A percentile compares a stretch with the other conserved stretches of the same genome.
Evolutionary conservation across 2,888 invertebrate species (phyloP).

Genomic region (Cabera pusaria): DNA sequence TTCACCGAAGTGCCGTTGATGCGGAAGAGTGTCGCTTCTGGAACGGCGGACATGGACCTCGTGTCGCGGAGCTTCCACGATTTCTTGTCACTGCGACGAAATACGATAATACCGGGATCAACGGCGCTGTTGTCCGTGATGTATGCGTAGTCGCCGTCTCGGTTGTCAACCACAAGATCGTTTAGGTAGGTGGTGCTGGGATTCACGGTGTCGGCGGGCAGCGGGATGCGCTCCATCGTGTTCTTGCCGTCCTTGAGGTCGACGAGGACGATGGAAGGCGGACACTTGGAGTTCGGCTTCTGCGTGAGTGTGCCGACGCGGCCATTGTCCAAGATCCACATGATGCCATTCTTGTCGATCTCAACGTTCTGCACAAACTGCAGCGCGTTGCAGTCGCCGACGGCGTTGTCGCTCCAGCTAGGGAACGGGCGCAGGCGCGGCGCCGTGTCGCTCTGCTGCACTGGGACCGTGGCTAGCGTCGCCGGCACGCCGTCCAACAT

Average conservation of each 20-base stretch:
- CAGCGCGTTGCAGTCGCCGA: slow-evolving; percentile 87
- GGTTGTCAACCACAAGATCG: slow-evolving; percentile 88
- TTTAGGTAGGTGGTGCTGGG: slow-evolving; percentile 85
- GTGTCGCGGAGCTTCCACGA: slow-evolving; percentile 88
- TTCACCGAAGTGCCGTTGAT: slow-evolving; percentile 83
- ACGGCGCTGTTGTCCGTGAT: slow-evolving; percentile 87
- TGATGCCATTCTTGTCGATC: slow-evolving; percentile 86
- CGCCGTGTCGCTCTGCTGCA: slow-evolving; percentile 74
- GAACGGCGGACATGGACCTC: slow-evolving; percentile 85
- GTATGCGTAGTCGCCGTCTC: slow-evolving; percentile 87
- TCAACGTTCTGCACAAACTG: slow-evolving; percentile 91
- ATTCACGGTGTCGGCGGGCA: slow-evolving; percentile 84
- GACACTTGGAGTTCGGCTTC: slow-evolving; percentile 82
- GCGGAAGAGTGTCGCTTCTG: slow-evolving; percentile 83
- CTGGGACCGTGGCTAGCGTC: slow-evolving; percentile 85
- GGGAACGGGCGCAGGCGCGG: slow-evolving; percentile 87
- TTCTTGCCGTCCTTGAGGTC: slow-evolving; percentile 85
- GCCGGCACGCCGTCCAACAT: slow-evolving; percentile 88
- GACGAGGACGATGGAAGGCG: slow-evolving; percentile 87
- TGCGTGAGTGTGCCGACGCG: slow-evolving; percentile 84
- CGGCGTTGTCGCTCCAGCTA: slow-evolving; percentile 86
- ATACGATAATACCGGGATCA: slow-evolving; percentile 89
- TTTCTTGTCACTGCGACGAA: slow-evolving; percentile 84
- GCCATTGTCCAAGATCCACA: slow-evolving; percentile 89
- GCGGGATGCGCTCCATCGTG: slow-evolving; percentile 82